phyloP scores from a whole-genome alignment of 1,140 invertebrate species.

The Aplysia californica region DNA sequence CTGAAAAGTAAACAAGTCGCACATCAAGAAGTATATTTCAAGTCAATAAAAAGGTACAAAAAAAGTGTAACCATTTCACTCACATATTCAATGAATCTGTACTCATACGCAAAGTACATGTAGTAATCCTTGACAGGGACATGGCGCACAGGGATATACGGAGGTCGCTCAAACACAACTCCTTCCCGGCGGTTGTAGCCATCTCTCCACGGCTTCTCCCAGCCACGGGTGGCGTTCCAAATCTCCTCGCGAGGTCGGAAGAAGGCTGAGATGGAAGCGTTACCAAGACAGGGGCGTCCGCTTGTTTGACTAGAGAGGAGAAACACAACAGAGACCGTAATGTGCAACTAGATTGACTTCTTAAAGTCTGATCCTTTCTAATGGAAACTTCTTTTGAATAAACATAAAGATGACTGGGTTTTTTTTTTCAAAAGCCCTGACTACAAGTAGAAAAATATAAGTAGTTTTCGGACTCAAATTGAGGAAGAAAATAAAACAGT shows the following conservation, averaged over 20 bases:
- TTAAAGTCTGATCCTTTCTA: not conserved
- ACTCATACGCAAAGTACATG: constrained; percentile 33
- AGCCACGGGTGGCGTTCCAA: constrained; percentile 30
- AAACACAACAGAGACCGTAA: not conserved
- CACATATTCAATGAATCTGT: constrained; percentile 41
- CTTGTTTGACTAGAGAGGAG: constrained; percentile 65
- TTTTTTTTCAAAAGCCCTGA: no score
- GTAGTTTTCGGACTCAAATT: no score
- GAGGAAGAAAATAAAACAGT: no score
- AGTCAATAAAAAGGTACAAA: no score
- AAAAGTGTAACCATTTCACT: constrained; percentile 27
- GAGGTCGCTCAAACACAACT: constrained; percentile 5
- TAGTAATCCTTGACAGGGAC: constrained; percentile 32
- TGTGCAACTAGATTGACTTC: no score
- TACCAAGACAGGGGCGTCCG: constrained; percentile 74
- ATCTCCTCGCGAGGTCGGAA: constrained; percentile 43
- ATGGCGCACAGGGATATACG: constrained; percentile 24
- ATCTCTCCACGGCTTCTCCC: constrained; percentile 22
- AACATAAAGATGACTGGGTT: not conserved
- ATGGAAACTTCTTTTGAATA: not conserved
- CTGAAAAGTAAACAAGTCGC: no score
- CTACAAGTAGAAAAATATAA: no score
- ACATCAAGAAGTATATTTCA: no score
- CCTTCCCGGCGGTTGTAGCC: not conserved
- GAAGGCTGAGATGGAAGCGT: constrained; percentile 84